Evolutionary conservation across 2,113 vertebrate genomes (phyloP), one percentile per base, ranked within the genome.

Genomic region (Callocephalon fimbriatum): DNA sequence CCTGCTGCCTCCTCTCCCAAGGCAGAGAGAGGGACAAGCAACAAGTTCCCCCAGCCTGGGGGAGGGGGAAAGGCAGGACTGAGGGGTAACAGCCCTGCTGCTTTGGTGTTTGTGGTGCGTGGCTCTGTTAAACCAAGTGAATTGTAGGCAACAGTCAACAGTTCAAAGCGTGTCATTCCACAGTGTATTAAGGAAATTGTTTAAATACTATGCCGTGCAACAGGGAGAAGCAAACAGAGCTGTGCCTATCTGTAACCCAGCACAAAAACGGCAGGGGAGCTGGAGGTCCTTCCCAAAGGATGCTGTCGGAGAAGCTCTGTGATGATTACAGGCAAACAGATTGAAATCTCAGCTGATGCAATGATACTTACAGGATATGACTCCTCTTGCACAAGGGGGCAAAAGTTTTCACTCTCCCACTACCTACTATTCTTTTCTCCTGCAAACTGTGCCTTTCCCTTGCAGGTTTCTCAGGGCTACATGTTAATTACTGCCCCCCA

Each of bases 111-210:
- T 7, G 40, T 7, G 19, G 65, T 2, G 44, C 9, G 1, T 3
- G 27, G 47, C 59, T 44, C 26, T 6, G 35, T 5, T 15, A 12
- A 20, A 48, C 2, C 71, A 5, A 17, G 65, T 2, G 31, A 40
- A 10, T 4, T 1, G 56, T 1, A 54, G 63, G 35, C 44, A 19
- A 59, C 0, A 12, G 40, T 18, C 20, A 0, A 6, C 8, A 42
- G 35, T 4, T 3, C 23, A 2, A 2, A 20, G 79, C 5, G 6
- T 12, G n/a, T 31, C 21, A 1, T 23, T 27, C 3, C 61, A 3
- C 37, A 16, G 65, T 1, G 6, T 26, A 3, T 12, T 1, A 6
- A 9, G 10, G 72, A 44, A 61, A 35, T 15, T 8, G 61, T 4
- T 51, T 18, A 0, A 47, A 74, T 7, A 6, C n/a, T 5, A 54